Percentiles rank a stretch among this genome's conserved stretches.
phyloP scores from a whole-genome alignment of 2,797 vertebrate genomes.

The Clarias pachynema region DNA sequence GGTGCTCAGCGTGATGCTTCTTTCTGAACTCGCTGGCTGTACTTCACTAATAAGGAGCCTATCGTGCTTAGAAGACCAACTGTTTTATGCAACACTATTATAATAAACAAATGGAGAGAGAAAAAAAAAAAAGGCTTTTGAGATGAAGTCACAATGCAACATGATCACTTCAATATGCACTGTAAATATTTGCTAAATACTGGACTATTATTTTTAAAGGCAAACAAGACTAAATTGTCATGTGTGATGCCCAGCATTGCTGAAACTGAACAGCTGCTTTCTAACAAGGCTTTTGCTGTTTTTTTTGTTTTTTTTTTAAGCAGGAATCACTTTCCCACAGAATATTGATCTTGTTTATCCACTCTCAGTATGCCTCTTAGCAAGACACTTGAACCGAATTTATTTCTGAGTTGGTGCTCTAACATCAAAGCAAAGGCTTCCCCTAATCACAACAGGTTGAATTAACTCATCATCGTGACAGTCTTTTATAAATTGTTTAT shows the following conservation, averaged over 20 bases:
- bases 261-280: neutral
- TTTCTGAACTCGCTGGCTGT: slow-evolving; percentile 25
- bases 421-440: neutral
- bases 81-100: slow-evolving; percentile 2
- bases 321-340: neutral
- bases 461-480: neutral
- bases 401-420: neutral
- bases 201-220: neutral
- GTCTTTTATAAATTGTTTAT: neutral
- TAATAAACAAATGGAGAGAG: neutral
- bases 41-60: slow-evolving; percentile 1
- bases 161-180: neutral
- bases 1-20: slow-evolving; percentile 26
- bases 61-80: slow-evolving; percentile 4
- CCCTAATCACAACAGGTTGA: neutral
- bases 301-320: neutral
- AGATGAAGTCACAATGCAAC: neutral
- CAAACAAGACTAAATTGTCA: neutral
- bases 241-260: neutral
- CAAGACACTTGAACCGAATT: neutral
- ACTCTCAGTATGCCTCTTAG: neutral
- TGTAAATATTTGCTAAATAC: neutral
- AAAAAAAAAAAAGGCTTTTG: neutral
- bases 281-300: neutral
- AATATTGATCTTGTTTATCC: slow-evolving; percentile 2